These are phyloP conservation scores for Australoheros facetus DNA, from an alignment of 2,797 vertebrate species.

Conservation along the genomic window DNA sequence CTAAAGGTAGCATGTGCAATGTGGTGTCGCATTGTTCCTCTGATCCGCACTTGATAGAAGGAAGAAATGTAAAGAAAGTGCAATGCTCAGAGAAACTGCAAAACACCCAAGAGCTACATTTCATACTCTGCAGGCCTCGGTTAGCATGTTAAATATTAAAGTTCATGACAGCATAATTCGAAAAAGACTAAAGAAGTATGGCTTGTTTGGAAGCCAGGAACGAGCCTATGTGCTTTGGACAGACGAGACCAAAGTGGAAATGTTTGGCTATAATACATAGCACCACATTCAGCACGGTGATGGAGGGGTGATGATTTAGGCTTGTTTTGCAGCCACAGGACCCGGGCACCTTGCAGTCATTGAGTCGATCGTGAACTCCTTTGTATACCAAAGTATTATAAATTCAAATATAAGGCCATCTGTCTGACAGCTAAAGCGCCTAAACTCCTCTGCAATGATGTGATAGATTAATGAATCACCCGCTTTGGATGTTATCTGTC, in stretches of 20 bases:
- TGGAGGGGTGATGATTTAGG: neutral
- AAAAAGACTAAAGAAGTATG: neutral
- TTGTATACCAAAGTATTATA: neutral
- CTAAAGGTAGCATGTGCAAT: neutral
- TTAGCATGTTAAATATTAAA: neutral
- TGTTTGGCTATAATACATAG: neutral
- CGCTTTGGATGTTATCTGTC: too few species aligned
- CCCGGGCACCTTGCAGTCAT: neutral
- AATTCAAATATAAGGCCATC: neutral
- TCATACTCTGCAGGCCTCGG: neutral
- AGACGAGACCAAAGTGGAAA: neutral
- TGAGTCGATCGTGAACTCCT: neutral
- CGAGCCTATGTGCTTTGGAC: neutral
- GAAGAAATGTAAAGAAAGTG: neutral
- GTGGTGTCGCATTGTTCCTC: neutral
- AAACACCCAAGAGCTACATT: rapidly evolving
- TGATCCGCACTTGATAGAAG: neutral
- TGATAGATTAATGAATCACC: too few species aligned
- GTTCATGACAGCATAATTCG: neutral
- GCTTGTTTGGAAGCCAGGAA: neutral
- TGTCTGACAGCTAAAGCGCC: rapidly evolving
- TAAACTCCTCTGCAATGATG: neutral
- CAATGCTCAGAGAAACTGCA: neutral
- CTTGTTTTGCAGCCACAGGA: neutral
- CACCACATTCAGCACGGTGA: neutral